Conservation (phyloP, 1,140 invertebrate species). For the Lethocerus indicus region DNA sequence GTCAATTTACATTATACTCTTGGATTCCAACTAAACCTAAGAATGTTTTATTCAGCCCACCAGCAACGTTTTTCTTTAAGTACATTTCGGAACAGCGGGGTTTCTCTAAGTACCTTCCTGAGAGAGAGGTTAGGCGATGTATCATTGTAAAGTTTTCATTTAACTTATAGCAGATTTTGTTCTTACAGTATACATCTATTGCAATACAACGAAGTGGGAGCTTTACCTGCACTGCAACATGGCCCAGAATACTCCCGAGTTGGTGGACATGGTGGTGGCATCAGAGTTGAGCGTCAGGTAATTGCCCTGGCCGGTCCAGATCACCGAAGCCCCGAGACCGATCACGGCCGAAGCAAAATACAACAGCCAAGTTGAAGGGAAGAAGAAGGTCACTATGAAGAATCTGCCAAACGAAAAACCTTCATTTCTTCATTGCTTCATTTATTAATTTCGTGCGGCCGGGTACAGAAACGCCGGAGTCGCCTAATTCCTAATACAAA, state of each 20-base stretch:
- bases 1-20: no score
- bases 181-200: not conserved
- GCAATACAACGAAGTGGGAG: not conserved
- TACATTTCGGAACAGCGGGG: no score
- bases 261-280: conserved; percentile 69
- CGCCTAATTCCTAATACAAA: no score
- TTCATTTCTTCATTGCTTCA: no score
- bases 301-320: conserved; percentile 86
- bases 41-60: no score
- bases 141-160: no score
- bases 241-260: conserved; percentile 92
- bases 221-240: conserved; percentile 69
- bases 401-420: conserved; percentile 32
- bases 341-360: conserved; percentile 71
- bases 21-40: no score
- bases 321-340: conserved; percentile 75
- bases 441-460: no score
- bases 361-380: conserved; percentile 61
- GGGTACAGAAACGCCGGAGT: no score
- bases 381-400: conserved; percentile 68
- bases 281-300: conserved; percentile 85
- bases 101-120: no score
- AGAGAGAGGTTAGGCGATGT: no score
- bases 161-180: not conserved
- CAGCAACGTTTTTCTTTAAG: no score